Base-by-base conservation (phyloP, 2,888 invertebrate genomes). In the Lithophane semibrunnea region DNA sequence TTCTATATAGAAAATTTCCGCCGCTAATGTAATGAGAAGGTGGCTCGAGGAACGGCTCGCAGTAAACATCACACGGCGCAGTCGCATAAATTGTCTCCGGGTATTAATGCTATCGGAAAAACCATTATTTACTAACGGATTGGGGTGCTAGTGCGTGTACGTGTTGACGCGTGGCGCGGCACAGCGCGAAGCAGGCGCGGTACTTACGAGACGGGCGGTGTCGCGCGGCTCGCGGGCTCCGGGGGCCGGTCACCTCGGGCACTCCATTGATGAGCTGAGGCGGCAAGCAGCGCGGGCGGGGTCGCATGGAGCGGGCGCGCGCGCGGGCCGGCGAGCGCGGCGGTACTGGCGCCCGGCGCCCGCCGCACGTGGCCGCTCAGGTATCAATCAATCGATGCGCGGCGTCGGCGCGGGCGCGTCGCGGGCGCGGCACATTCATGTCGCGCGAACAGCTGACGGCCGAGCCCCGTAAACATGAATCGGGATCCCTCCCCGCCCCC, bases 391-490 rank as follows among this genome's bases (percentile, higher is more conserved):
- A 96, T 96, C 95, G 95, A 95, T 95, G 95, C 91, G 93, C 89
- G 86, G 91, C 68, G 86, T 90, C 88, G 89, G 89, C 88, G 85
- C 89, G 86, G 86, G 88, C 90, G 90, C 91, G 91, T 94, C 94
- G 95, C 95, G 93, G 91, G 95, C 94, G 94, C 94, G 94, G 91
- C 94, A 94, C 96, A 96, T 96, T 96, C 96, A 96, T 94, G 93
- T 91, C 92, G 91, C 90, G 93, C 90, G 93, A 96, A 96, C 96
- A 96, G 96, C 96, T 96, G 96, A 96, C 96, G 95, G 93, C 92
- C 93, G 92, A 92, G 91, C 92, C 92, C 94, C 93, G 95, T 96
- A 96, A 96, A 95, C 96, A 96, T 96, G 96, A 96, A 96, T 96
- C 94, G 95, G 92, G 90, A 88, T 91, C 86, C 73, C 87, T 70